phyloP scores from a whole-genome alignment of 2,113 vertebrate genomes.

The Heliornis fulica region DNA sequence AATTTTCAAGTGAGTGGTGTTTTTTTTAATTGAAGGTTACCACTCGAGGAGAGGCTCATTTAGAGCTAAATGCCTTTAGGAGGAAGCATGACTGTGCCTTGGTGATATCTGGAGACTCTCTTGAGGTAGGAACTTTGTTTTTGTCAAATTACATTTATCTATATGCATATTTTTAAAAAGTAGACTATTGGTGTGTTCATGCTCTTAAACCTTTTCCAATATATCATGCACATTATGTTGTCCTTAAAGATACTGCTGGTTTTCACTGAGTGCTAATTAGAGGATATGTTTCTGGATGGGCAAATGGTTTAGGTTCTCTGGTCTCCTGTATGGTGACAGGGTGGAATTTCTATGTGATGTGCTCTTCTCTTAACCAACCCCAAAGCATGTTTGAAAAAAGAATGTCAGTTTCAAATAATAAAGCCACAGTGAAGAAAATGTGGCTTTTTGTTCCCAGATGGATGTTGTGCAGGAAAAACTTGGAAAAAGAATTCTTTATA shows the following conservation, averaged over 20 bases:
- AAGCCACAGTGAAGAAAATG: background rate
- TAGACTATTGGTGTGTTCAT: background rate
- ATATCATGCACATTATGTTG: background rate
- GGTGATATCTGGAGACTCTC: constrained; percentile 94
- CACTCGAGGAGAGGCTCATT: constrained; percentile 91
- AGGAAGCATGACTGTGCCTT: constrained; percentile 97
- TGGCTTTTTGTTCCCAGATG: background rate
- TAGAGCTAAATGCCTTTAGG: constrained; percentile 96
- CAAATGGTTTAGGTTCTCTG: background rate
- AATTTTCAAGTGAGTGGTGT: background rate
- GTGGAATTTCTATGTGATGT: background rate
- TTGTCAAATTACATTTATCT: background rate
- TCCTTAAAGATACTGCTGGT: background rate
- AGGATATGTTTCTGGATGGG: background rate
- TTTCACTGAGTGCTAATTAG: background rate
- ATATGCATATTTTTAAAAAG: background rate
- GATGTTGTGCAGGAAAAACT: background rate
- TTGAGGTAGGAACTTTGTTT: constrained; percentile 82
- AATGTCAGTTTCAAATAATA: background rate
- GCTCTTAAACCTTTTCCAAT: background rate
- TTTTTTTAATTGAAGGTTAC: constrained; percentile 78
- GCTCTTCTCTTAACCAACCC: background rate
- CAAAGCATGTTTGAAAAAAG: background rate
- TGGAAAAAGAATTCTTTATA: background rate
- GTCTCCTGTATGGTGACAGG: background rate